A percentile compares a stretch with the other conserved stretches of the same genome.
phyloP scores from a whole-genome alignment of 2,888 invertebrate genomes.

The Lasioglossum pauxillum region DNA sequence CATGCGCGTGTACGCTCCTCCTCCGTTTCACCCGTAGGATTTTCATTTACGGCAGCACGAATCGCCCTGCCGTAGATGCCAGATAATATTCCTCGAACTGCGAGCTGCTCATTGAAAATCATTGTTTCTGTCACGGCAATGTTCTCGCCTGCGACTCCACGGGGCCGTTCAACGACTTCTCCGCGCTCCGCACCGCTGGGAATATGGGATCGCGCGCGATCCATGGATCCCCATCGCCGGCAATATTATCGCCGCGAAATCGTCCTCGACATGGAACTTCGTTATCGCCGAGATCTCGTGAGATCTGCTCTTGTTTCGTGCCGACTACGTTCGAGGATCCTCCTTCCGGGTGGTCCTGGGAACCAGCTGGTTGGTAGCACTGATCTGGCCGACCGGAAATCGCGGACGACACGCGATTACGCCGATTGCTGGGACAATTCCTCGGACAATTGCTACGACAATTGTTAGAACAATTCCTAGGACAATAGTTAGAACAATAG shows the following conservation, averaged over 20 bases:
- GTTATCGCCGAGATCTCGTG: constrained; percentile 56
- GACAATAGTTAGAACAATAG: not conserved
- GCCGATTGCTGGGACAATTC: not conserved
- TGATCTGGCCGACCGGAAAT: constrained; percentile 15
- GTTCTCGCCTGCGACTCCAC: not conserved
- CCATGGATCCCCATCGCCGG: constrained; percentile 15
- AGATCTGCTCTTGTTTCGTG: constrained; percentile 42
- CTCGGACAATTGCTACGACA: not conserved
- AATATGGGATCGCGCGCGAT: not conserved
- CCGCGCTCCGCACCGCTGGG: not conserved
- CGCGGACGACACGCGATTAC: not conserved
- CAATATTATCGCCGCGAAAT: constrained; percentile 34
- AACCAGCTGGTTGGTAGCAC: constrained; percentile 45
- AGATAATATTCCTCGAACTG: constrained; percentile 40
- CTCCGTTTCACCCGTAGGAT: not conserved
- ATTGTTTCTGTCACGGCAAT: constrained; percentile 24
- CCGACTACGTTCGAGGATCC: constrained; percentile 11
- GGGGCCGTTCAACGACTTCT: constrained; percentile 18
- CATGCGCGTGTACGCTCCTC: not conserved
- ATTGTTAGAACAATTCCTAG: not conserved
- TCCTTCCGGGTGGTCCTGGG: constrained; percentile 61
- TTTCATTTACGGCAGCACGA: constrained; percentile 35
- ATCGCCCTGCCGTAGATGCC: constrained; percentile 22
- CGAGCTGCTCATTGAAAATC: constrained; percentile 12
- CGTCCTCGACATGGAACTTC: constrained; percentile 16